Evolutionary conservation across 2,113 vertebrate genomes (phyloP), one percentile per base, ranked within the genome.

Genomic region (Picathartes gymnocephalus): DNA sequence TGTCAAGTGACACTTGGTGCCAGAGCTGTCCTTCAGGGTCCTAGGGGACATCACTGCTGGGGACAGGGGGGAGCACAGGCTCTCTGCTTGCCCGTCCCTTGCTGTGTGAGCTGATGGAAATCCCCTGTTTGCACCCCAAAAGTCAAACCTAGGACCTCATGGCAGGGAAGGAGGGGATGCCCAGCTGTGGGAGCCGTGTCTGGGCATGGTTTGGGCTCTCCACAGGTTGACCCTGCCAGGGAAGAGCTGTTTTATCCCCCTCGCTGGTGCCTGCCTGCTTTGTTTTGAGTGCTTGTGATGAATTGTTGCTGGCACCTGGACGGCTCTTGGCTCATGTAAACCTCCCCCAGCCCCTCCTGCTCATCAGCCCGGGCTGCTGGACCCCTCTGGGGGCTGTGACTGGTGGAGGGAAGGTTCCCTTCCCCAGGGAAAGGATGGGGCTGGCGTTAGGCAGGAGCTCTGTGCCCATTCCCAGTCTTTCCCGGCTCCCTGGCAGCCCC

Each of bases 261-360:
- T 83, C 0, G 0, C 12, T 60, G 64, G 81, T 89, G 61, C 84
- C 64, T 69, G 69, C 69, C 62, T 61, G n/a, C 73, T 87, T 68
- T 84, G 57, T 70, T 78, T 42, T 19, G 35, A 58, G 78, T 31
- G 47, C 53, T 62, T 19, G 13, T 93, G 92, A 91, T 47, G 61
- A 88, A 81, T 88, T 35, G 81, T 72, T 64, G 16, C 68, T 96
- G 86, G 88, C 84, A 94, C 88, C 81, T 79, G 80, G 25, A 28
- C 48, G 56, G 40, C 47, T 94, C 31, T 81, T 40, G 20, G 57
- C 42, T 93, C 62, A 92, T 44, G 24, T 81, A 95, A 94, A 93
- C 56, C 51, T 85, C 39, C 48, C 66, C 60, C 42, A 79, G 76
- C 72, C 68, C 56, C 62, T 94, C 39, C 65, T 66, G 79, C 58